Base-by-base conservation (phyloP, 1,140 invertebrate genomes). In the Sitodiplosis mosellana region DNA sequence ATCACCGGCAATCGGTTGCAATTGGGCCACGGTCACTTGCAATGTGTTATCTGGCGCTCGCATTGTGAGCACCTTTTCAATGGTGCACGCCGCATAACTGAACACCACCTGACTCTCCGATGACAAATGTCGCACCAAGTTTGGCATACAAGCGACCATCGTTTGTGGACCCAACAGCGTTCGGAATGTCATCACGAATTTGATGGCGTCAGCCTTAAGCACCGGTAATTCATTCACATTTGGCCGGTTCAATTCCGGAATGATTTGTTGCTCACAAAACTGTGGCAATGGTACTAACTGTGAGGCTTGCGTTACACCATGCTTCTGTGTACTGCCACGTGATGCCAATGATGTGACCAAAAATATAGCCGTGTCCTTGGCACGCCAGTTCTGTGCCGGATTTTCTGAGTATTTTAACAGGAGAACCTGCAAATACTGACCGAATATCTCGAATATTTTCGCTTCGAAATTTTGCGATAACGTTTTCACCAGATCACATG, bases 331-430 rank as follows among this genome's bases (percentile, higher is more conserved):
- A 56, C 83, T 74, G n/a, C 83, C 93, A 59, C 87, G 86, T 2
- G 86, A 80, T 20, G 87, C 88, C 50, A 97, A 74, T 8, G 92
- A 93, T 20, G 90, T 95, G 44, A 98, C 89, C 49, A 99, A 71
- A 71, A 92, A 98, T 48, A 97, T 77, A 1, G 93, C 94, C 36
- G 88, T 84, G 69, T 99, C 93, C 67, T 98, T 98, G 52, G 80
- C 81, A 45, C 83, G 79, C 93, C 94, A 98, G 65, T 88, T 80
- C 58, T 74, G 55, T 17, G 63, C 54, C 19, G 87, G 77, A 64
- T 88, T 81, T 60, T 78, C 68, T 3, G 68, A 66, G 66, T 93
- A 96, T 56, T 81, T 81, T 49, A 69, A 60, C 41, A 90, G 59
- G 80, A 89, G 84, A 34, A 82, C 74, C 79, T 91, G 58, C 38